Percentiles rank a stretch among this genome's conserved stretches.
phyloP scores from a whole-genome alignment of 2,888 invertebrate genomes.

The Caenorhabditis imperialis region DNA sequence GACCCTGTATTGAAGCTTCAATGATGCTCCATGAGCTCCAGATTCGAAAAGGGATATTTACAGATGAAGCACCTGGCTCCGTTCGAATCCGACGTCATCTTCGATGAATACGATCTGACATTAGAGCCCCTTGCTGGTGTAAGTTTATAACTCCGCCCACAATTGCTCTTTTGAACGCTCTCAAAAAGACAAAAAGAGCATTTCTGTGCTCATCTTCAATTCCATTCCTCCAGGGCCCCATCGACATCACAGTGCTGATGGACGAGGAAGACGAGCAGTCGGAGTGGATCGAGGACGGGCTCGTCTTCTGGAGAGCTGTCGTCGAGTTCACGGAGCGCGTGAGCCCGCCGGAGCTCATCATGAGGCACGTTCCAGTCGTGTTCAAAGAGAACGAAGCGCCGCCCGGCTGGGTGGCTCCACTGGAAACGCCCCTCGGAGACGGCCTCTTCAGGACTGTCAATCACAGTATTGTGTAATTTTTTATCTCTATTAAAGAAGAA shows the following conservation, averaged over 20 bases:
- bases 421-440: too few species aligned
- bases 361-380: neutral
- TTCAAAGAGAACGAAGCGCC: too few species aligned
- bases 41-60: neutral
- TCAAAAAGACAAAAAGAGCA: too few species aligned
- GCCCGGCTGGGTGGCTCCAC: too few species aligned
- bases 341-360: neutral
- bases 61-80: conserved; percentile 12
- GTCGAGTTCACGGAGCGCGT: conserved; percentile 21
- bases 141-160: too few species aligned
- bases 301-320: conserved; percentile 36
- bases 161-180: too few species aligned
- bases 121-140: conserved; percentile 36
- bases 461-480: too few species aligned
- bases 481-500: too few species aligned
- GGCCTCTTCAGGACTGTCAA: too few species aligned
- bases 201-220: neutral
- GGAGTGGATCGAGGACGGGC: neutral
- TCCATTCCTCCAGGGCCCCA: conserved; percentile 12
- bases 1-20: too few species aligned
- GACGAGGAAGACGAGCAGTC: neutral
- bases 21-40: too few species aligned
- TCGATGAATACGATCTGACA: neutral
- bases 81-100: neutral
- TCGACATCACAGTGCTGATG: neutral